phyloP scores from a whole-genome alignment of 1,140 invertebrate genomes.

The Mamestra configurata region DNA sequence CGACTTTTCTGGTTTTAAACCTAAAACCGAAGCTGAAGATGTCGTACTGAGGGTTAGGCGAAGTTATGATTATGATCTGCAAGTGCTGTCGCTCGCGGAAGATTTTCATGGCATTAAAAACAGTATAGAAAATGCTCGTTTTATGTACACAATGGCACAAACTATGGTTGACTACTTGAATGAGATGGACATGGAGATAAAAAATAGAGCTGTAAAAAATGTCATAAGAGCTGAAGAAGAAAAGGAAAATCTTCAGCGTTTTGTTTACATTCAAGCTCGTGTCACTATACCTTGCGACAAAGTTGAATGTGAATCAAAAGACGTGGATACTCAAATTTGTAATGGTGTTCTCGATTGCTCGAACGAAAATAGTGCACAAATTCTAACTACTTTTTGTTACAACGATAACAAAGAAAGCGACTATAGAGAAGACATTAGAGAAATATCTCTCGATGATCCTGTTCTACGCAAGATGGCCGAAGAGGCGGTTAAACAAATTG shows the following conservation, averaged over 20 bases:
- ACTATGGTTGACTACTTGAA: slow-evolving; percentile 75
- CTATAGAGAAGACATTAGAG: slow-evolving; percentile 46
- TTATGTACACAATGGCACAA: slow-evolving; percentile 67
- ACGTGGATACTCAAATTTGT: slow-evolving; percentile 66
- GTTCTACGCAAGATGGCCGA: slow-evolving; percentile 62
- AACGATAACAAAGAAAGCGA: slow-evolving; percentile 56
- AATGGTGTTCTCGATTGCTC: slow-evolving; percentile 70
- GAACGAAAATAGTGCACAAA: slow-evolving; percentile 59
- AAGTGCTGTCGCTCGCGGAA: slow-evolving; percentile 62
- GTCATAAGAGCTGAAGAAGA: slow-evolving; percentile 74
- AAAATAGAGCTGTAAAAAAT: slow-evolving; percentile 65
- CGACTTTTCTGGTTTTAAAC: slow-evolving; percentile 70
- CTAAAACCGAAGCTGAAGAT: slow-evolving; percentile 48
- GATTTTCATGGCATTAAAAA: slow-evolving; percentile 69
- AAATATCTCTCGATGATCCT: slow-evolving; percentile 65
- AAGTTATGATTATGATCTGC: slow-evolving; percentile 69
- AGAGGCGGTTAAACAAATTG: slow-evolving; percentile 70
- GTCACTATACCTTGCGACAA: slow-evolving; percentile 69
- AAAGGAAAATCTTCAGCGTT: slow-evolving; percentile 66
- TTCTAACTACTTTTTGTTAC: slow-evolving; percentile 71
- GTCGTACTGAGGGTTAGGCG: slow-evolving; percentile 63
- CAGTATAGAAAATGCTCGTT: slow-evolving; percentile 68
- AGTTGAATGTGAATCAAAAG: slow-evolving; percentile 60
- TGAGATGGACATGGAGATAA: slow-evolving; percentile 67
- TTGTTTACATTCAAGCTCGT: slow-evolving; percentile 71